A percentile compares a stretch with the other conserved stretches of the same genome.
Evolutionary conservation across 2,113 vertebrate genomes (phyloP).

Genomic region (Notothenia coriiceps): DNA sequence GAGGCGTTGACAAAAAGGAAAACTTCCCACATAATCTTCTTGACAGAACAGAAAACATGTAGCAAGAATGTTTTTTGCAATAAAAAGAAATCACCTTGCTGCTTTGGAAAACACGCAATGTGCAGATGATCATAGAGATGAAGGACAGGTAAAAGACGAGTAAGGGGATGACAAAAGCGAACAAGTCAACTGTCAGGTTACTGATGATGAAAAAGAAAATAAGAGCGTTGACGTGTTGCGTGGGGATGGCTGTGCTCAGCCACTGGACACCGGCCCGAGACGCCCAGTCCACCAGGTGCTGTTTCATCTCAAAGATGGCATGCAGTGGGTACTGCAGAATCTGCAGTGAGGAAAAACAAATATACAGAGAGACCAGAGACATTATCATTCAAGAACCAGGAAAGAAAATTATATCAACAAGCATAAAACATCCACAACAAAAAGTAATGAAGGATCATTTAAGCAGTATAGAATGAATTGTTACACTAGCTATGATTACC

Average conservation of each 20-base stretch:
- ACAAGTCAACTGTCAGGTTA: slow-evolving; percentile 95
- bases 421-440: not conserved
- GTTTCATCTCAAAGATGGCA: slow-evolving; percentile 91
- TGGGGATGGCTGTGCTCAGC: slow-evolving; percentile 95
- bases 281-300: slow-evolving; percentile 93
- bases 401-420: not conserved
- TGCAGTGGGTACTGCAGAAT: slow-evolving; percentile 93
- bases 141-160: slow-evolving; percentile 98
- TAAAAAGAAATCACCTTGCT: slow-evolving; percentile 85
- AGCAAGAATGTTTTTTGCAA: not conserved
- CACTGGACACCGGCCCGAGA: slow-evolving; percentile 96
- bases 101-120: slow-evolving; percentile 94
- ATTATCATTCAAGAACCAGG: not conserved
- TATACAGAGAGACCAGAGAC: not conserved
- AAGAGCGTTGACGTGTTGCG: slow-evolving; percentile 96
- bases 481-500: slow-evolving; percentile 35
- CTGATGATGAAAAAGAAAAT: slow-evolving; percentile 99
- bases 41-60: not conserved
- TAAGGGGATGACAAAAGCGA: slow-evolving; percentile 93
- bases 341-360: slow-evolving; percentile 75
- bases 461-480: not conserved
- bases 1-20: not conserved
- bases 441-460: not conserved
- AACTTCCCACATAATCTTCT: not conserved
- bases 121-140: slow-evolving; percentile 97